These are phyloP conservation scores for Lottia scabra DNA, from an alignment of 2,888 invertebrate species.

Conservation along the genomic window DNA sequence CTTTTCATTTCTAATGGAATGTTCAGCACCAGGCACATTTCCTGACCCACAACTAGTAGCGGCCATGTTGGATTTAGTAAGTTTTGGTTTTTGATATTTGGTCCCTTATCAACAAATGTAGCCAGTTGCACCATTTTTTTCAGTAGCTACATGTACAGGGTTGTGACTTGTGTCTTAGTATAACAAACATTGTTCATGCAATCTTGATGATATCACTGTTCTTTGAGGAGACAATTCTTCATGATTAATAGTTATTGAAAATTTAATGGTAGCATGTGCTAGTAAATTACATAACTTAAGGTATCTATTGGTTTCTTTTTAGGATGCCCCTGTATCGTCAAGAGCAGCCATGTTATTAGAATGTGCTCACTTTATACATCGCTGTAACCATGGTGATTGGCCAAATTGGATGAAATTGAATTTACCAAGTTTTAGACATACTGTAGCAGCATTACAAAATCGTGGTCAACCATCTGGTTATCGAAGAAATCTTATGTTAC, in stretches of 20 bases:
- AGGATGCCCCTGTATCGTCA: constrained; percentile 93
- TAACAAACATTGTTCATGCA: no score
- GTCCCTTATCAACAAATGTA: no score
- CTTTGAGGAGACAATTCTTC: no score
- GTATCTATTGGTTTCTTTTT: constrained; percentile 61
- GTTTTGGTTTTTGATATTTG: constrained; percentile 35
- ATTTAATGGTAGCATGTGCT: no score
- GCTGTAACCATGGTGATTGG: constrained; percentile 99
- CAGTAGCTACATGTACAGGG: no score
- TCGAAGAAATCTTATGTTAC: constrained; percentile 75
- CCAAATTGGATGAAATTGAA: constrained; percentile 97
- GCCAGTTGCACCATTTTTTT: no score
- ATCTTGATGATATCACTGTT: no score
- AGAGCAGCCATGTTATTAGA: constrained; percentile 93
- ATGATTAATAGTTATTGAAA: no score
- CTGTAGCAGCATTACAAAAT: constrained; percentile 64
- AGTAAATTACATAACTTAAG: no score
- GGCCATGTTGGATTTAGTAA: constrained; percentile 92
- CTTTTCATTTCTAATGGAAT: constrained; percentile 92
- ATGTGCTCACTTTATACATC: constrained; percentile 95
- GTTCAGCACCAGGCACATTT: constrained; percentile 93
- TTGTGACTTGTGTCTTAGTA: no score
- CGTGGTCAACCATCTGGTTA: constrained; percentile 74
- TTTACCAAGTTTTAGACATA: constrained; percentile 76
- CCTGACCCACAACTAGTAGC: constrained; percentile 97